These are phyloP conservation scores for Platycercus adscitus DNA, from an alignment of 2,113 vertebrate genomes.

Conservation along the genomic window DNA sequence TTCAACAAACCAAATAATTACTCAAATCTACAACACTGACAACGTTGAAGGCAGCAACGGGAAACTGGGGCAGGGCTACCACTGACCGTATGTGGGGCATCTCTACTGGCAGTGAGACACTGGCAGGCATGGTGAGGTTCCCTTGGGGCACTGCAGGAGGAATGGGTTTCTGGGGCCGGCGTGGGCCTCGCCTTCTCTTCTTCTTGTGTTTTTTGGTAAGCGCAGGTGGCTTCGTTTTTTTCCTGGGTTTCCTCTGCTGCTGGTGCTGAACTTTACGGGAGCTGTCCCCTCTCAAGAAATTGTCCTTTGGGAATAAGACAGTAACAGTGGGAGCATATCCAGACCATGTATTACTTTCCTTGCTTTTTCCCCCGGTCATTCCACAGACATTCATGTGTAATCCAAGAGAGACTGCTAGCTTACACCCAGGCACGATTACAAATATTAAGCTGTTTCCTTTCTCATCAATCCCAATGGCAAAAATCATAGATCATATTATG, in stretches of 20 bases:
- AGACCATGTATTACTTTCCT: background rate
- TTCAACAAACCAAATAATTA: background rate
- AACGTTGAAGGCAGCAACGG: background rate
- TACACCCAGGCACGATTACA: background rate
- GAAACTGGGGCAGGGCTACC: background rate
- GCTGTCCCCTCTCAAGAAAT: conserved; percentile 95
- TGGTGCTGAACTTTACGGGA: conserved; percentile 95
- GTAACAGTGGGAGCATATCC: background rate
- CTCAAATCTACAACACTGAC: background rate
- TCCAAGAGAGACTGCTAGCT: background rate
- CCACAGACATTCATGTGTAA: background rate
- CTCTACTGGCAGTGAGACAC: conserved; percentile 89
- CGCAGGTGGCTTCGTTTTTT: conserved; percentile 98
- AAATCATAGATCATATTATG: background rate
- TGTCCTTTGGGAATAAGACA: conserved; percentile 82
- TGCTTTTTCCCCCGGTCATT: background rate
- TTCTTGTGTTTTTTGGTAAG: conserved; percentile 99
- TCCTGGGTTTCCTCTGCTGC: conserved; percentile 97
- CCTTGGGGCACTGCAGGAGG: conserved; percentile 96
- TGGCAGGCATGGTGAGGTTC: conserved; percentile 96
- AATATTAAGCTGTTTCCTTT: background rate
- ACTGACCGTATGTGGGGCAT: conserved; percentile 87
- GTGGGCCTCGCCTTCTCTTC: conserved; percentile 91
- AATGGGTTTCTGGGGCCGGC: conserved; percentile 98
- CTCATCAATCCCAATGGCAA: background rate